Evolutionary conservation across 2,888 invertebrate species (phyloP), one percentile per base, ranked within the genome.

Genomic region (Caenorhabditis sp.): DNA sequence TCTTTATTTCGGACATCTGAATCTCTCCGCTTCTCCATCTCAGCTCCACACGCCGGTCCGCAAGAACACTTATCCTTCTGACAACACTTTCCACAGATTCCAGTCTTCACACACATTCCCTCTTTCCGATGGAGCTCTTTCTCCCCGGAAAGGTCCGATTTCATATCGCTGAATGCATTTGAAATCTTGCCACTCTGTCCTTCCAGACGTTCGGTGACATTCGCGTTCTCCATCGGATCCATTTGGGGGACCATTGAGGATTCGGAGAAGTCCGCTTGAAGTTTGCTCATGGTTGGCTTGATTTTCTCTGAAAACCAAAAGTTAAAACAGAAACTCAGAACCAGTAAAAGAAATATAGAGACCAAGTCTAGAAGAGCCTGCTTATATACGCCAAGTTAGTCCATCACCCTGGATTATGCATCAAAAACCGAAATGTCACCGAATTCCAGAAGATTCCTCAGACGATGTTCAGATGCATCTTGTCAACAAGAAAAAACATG

Each of bases 171-270:
- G 26, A 54, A 54, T 54, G 54, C 54, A 24, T 54, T 54, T 10
- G 54, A 54, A 26, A 54, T 24, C 14, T 54, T 54, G 12, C 54
- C 54, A 54, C 24, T 26, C 26, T 54, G 54, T 26, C 26, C 26
- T 10, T 54, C 54, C 14, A 54, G 14, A 12, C 54, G 8, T 12
- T 54, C 54, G 5, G 54, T 54, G 1, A 54, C 54, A 54, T 54
- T 54, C 14, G 54, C 54, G 26, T 54, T 26, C 22, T 54, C 54
- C 54, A 54, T 54, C 24, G 54, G 54, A 26, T 54, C 54, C 54
- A 54, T 54, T 26, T 54, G 24, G 5, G 54, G 26, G 14, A 26
- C 26, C 24, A 26, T 54, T 14, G 10, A 22, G 19, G 19, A 22
- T 19, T 54, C 26, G 24, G 14, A 14, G 14, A 26, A 26, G 54